Conservation (phyloP, 1,140 invertebrate species). For the Heliconius hermathena region DNA sequence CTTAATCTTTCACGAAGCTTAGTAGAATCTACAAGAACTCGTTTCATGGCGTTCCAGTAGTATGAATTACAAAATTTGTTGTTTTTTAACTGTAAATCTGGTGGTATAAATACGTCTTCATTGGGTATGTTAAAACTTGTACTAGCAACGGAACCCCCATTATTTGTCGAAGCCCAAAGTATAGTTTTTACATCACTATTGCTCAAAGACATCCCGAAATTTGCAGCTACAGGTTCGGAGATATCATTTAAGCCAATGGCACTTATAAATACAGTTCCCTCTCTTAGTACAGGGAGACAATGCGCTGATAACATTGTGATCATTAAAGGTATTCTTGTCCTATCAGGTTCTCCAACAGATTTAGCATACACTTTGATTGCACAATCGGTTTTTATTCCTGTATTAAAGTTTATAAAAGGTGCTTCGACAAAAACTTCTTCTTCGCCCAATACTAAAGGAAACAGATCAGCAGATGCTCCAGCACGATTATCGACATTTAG, state of each 20-base stretch:
- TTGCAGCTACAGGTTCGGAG: slow-evolving; percentile 45
- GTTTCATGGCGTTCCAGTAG: slow-evolving; percentile 71
- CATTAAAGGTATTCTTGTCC: slow-evolving; percentile 51
- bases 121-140: slow-evolving; percentile 51
- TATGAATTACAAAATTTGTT: slow-evolving; percentile 52
- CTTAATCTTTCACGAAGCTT: slow-evolving; percentile 50
- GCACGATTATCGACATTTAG: slow-evolving; percentile 61
- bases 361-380: slow-evolving; percentile 45
- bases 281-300: slow-evolving; percentile 62
- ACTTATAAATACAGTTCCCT: slow-evolving; percentile 61
- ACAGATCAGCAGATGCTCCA: slow-evolving; percentile 65
- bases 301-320: slow-evolving; percentile 69
- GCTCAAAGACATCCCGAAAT: slow-evolving; percentile 69
- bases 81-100: slow-evolving; percentile 46
- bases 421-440: slow-evolving; percentile 52
- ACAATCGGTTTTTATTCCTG: slow-evolving; percentile 50
- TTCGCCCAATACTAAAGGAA: slow-evolving; percentile 66
- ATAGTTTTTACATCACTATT: slow-evolving; percentile 49
- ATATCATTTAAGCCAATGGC: slow-evolving; percentile 59
- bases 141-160: slow-evolving; percentile 54
- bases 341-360: slow-evolving; percentile 36
- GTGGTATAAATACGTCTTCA: slow-evolving; percentile 61
- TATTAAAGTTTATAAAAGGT: slow-evolving; percentile 49
- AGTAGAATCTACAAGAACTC: slow-evolving; percentile 59
- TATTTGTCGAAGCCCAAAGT: slow-evolving; percentile 61